phyloP scores from a whole-genome alignment of 2,888 invertebrate genomes.

The Habrosyne pyritoides region DNA sequence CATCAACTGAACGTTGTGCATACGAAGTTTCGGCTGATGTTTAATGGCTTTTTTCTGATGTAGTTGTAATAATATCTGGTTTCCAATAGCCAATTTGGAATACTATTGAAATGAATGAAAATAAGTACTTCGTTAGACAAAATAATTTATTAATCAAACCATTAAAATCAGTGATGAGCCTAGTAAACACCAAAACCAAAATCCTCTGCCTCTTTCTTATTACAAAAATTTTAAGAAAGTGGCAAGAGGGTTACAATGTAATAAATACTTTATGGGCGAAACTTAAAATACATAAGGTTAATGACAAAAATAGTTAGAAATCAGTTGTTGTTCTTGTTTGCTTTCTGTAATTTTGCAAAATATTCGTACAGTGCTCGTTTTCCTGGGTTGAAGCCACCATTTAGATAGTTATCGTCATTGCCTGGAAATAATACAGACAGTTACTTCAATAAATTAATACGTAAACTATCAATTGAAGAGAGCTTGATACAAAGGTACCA shows the following conservation, averaged over 20 bases:
- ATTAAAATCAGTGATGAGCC: neutral
- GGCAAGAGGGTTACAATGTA: slow-evolving; percentile 1
- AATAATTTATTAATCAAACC: neutral
- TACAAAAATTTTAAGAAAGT: slow-evolving; percentile 1
- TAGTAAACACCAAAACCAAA: neutral
- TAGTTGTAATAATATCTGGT: too few relatives aligned
- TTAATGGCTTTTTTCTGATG: neutral
- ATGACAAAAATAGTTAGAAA: neutral
- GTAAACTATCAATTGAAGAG: too few relatives aligned
- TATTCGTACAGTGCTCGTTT: slow-evolving; percentile 56
- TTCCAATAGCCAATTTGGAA: too few relatives aligned
- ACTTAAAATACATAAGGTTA: neutral
- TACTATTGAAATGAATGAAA: too few relatives aligned
- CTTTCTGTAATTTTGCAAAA: slow-evolving; percentile 29
- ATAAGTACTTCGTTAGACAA: neutral
- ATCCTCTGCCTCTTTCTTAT: slow-evolving; percentile 1
- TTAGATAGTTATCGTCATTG: slow-evolving; percentile 58
- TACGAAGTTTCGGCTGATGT: neutral
- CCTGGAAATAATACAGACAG: neutral
- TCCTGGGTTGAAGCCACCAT: slow-evolving; percentile 68
- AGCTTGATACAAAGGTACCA: too few relatives aligned
- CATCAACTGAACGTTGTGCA: neutral
- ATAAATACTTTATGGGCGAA: neutral
- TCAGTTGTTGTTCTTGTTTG: slow-evolving; percentile 23
- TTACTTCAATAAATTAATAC: too few relatives aligned